Evolutionary conservation across 2,113 vertebrate genomes (phyloP), one percentile per base, ranked within the genome.

Genomic region (Eulemur macaco): DNA sequence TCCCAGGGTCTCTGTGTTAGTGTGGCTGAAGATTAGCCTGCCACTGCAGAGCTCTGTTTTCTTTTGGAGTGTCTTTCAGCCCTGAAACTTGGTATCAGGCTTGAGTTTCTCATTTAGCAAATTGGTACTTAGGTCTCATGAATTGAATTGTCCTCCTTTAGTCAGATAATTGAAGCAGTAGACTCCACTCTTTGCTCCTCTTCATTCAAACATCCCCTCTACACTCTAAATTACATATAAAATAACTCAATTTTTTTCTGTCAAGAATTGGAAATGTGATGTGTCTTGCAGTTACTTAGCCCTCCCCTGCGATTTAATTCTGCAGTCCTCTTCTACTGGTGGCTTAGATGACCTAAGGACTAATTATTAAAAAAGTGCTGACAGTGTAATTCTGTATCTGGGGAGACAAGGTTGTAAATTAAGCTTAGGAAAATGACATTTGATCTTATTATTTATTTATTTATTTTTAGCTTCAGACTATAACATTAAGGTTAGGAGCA

Each of bases 181-280:
- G 56, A 52, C 1, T 63, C 50, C 20, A 34, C 60, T 66, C 39
- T 88, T 42, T 50, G 60, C 14, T 54, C 77, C 29, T 90, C 34
- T 94, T 76, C 39, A 71, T 80, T 94, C 66, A 89, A 84, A 45
- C 50, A 76, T 93, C 86, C 88, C 42, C n/a, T 95, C n/a, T 87
- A 91, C 25, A 47, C 54, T 80, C 23, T 34, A 71, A 83, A 86
- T 50, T 56, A 21, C 50, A 52, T 81, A 60, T 52, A 69, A 94
- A 92, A 78, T 95, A 87, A 85, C 21, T 89, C 39, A 81, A 39
- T 54, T 58, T 85, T 76, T 76, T 84, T 94, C 64, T 88, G n/a
- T 82, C 45, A 76, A 87, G 80, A 68, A 74, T 8, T 88, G 21
- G 64, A 85, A 54, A 95, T 91, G 27, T 21, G 27, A 25, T 64